phyloP scores from a whole-genome alignment of 2,113 vertebrate species.

The Heterotilapia buettikoferi region DNA sequence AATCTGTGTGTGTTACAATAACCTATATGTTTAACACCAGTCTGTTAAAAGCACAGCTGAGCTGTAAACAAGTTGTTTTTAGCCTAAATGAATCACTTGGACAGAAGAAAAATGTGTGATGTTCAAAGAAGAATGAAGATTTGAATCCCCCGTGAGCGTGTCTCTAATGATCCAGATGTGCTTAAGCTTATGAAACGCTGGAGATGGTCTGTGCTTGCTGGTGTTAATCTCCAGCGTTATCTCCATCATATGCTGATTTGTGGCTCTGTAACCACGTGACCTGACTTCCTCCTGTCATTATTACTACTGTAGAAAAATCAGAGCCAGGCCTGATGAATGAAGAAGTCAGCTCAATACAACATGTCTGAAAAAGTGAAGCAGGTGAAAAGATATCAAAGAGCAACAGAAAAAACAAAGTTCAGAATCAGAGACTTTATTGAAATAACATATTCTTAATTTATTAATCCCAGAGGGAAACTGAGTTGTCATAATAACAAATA shows the following conservation, averaged over 20 bases:
- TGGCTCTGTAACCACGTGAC: background rate
- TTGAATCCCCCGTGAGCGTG: background rate
- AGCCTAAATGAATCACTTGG: accelerated
- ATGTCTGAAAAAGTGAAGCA: accelerated
- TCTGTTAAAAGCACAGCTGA: background rate
- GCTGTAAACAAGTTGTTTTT: accelerated
- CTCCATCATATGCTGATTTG: background rate
- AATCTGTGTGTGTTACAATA: background rate
- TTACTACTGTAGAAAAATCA: background rate
- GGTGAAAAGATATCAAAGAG: background rate
- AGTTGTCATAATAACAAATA: background rate
- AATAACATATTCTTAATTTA: accelerated
- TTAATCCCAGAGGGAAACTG: background rate
- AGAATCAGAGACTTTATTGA: background rate
- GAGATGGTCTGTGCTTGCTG: background rate
- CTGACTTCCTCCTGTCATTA: background rate
- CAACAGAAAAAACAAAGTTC: background rate
- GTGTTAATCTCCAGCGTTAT: accelerated
- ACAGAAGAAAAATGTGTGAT: background rate
- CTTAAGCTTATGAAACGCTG: accelerated
- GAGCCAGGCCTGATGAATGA: background rate
- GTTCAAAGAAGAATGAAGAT: accelerated
- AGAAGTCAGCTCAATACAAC: background rate
- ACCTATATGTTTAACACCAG: accelerated
- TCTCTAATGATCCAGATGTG: background rate